phyloP scores from a whole-genome alignment of 2,888 invertebrate species.

The Drosophila macrothrix region DNA sequence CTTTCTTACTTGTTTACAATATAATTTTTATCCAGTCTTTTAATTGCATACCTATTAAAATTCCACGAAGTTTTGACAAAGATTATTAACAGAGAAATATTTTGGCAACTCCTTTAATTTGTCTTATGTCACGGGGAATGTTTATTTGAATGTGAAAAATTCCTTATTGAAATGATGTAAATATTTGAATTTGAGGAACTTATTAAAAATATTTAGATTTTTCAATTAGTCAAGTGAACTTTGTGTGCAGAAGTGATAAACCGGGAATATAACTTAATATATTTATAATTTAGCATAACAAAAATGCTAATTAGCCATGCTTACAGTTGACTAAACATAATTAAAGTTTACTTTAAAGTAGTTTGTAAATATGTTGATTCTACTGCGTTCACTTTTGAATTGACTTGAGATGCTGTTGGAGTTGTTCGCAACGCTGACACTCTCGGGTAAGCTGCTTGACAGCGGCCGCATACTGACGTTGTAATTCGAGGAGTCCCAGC shows the following conservation, averaged over 20 bases:
- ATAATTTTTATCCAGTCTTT: not conserved
- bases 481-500: constrained; percentile 88
- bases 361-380: not conserved
- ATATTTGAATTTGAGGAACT: not conserved
- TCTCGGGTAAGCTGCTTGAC: constrained; percentile 91
- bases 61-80: not conserved
- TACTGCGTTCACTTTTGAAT: constrained; percentile 65
- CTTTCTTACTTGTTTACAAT: not conserved
- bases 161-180: not conserved
- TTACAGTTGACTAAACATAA: constrained; percentile 2
- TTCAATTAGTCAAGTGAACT: not conserved
- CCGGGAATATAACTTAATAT: constrained; percentile 7
- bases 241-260: not conserved
- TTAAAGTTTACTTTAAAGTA: not conserved
- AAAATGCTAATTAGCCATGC: not conserved
- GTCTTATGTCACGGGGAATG: not conserved
- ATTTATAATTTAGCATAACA: not conserved
- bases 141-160: not conserved
- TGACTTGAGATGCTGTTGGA: constrained; percentile 84
- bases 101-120: not conserved
- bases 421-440: constrained; percentile 89
- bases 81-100: not conserved
- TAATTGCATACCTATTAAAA: not conserved
- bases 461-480: constrained; percentile 91
- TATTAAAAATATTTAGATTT: not conserved